These are phyloP conservation scores for Prietella phreatophila DNA, from an alignment of 2,113 vertebrate genomes.

Conservation along the genomic window DNA sequence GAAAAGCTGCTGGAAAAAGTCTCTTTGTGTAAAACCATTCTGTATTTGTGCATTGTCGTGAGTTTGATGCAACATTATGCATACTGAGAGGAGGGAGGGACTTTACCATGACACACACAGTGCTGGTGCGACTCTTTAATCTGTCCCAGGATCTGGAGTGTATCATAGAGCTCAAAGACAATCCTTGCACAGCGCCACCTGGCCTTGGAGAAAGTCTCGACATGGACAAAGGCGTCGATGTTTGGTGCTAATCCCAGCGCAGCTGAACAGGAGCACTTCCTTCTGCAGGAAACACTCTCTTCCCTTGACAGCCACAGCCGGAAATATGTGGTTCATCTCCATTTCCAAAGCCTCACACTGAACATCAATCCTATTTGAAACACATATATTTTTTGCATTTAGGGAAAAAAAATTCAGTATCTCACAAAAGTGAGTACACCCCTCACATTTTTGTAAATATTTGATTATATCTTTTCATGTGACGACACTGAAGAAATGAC, in stretches of 20 bases:
- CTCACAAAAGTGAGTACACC: too few relatives aligned
- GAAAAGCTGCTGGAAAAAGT: background rate
- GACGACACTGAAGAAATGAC: too few relatives aligned
- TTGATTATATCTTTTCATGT: too few relatives aligned
- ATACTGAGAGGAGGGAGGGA: background rate
- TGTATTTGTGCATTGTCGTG: background rate
- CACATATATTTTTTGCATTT: constrained; percentile 2
- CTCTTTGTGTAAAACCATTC: background rate
- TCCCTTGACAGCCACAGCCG: constrained; percentile 79
- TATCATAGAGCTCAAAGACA: constrained; percentile 79
- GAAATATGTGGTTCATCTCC: constrained; percentile 90
- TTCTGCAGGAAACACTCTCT: constrained; percentile 90
- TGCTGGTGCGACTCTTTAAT: constrained; percentile 84
- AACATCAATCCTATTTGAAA: constrained; percentile 78
- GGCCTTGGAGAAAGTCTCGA: constrained; percentile 84
- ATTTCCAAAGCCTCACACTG: constrained; percentile 85
- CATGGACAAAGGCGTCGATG: constrained; percentile 91
- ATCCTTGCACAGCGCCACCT: constrained; percentile 90
- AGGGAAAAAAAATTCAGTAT: background rate
- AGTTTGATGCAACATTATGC: background rate
- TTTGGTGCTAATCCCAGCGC: constrained; percentile 80
- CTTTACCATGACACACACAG: constrained; percentile 83
- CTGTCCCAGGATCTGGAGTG: constrained; percentile 78
- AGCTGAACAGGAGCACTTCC: constrained; percentile 91
- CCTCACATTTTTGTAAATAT: too few relatives aligned